Base-by-base conservation (phyloP, 2,797 vertebrate genomes). In the Etheostoma nigrum region DNA sequence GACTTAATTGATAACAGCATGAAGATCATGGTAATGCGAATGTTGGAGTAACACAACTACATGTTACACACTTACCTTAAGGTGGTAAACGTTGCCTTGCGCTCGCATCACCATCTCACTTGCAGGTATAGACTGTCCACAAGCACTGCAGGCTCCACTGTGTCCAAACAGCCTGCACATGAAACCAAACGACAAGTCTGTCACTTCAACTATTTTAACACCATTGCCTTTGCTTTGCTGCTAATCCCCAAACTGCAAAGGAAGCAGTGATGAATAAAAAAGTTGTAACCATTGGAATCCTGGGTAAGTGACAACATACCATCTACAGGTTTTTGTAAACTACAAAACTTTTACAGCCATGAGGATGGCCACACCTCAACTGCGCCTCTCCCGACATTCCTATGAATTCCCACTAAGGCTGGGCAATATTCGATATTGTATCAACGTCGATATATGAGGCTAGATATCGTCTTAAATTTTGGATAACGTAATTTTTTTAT, bases 81-180 rank as follows among this genome's bases (percentile, higher is more conserved):
- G 89, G 84, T 96, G 95, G 85, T 96, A 96, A 19, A 96, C 95
- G 0, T 91, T 96, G 61, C 94, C 94, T 78, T 95, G 95, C 14
- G 95, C 94, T 81, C 95, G 84, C 95, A 96, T 96, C 82, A 96
- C 95, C 95, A 96, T 95, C 87, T 96, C 95, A 54, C 95, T 96
- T 51, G 95, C 94, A 13, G 95, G 95, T 81, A 96, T 96, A 2
- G 95, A 95, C 86, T 94, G 95, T 54, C 95, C 94, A 68, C 95
- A 96, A 3, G 95, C 95, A 40, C 92, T 94, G 89, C 95, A 96
- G 16, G 95, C 93, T 2, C 95, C 95, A n/a, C 94, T 95, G 90
- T 94, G 94, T 77, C 95, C 95, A 73, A 96, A 96, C 86, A 96
- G 90, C 87, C 95, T 96, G 92, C 6, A 64, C 25, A 60, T 3